Evolutionary conservation across 2,113 vertebrate genomes (phyloP).

Genomic region (Elaphurus davidianus): DNA sequence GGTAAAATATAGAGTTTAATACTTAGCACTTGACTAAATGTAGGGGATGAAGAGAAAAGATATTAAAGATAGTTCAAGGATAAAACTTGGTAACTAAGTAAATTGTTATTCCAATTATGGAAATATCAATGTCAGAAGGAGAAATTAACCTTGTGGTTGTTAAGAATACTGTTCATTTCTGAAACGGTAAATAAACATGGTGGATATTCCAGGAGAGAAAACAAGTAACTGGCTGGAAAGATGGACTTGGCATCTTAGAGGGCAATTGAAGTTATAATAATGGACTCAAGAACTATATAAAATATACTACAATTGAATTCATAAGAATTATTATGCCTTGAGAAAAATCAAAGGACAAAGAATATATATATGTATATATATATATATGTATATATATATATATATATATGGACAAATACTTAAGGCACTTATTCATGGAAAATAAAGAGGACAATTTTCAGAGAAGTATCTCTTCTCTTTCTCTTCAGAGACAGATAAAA

Average conservation of each 20-base stretch:
- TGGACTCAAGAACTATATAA: not conserved
- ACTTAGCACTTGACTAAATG: not conserved
- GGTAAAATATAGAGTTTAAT: not conserved
- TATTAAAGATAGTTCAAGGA: not conserved
- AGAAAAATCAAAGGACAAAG: not conserved
- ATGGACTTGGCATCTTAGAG: not conserved
- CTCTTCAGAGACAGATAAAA: not conserved
- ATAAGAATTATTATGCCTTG: not conserved
- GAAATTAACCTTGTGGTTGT: not conserved
- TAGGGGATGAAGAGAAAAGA: not conserved
- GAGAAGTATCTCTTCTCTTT: not conserved
- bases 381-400: not conserved
- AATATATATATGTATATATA: not conserved
- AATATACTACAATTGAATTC: not conserved
- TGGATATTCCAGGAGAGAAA: not conserved
- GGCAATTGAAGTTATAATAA: not conserved
- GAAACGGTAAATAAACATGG: not conserved
- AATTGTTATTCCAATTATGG: not conserved
- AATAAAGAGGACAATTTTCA: not conserved
- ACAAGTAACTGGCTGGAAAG: not conserved
- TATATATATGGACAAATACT: not conserved
- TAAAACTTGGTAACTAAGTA: not conserved
- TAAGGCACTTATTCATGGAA: not conserved
- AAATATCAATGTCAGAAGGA: not conserved
- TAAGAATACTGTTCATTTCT: not conserved